Evolutionary conservation across 2,797 vertebrate genomes (phyloP), one percentile per base, ranked within the genome.

Genomic region (Chrosomus eos): DNA sequence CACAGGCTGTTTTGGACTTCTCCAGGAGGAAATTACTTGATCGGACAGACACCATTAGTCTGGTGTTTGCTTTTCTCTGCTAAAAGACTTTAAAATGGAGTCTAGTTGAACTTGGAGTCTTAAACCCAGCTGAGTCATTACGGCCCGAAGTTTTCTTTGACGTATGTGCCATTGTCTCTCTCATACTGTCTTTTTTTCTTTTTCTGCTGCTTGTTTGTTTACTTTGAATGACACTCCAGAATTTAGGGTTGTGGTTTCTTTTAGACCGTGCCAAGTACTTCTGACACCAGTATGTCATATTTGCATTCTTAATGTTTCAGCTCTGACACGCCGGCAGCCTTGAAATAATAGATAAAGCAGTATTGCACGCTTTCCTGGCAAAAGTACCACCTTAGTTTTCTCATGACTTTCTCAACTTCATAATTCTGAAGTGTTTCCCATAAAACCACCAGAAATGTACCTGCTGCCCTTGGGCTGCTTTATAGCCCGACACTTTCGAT

Each of bases 131-230:
- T 38, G 40, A 77, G 28, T 55, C 48, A 43, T 53, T 77, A 91
- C 85, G 64, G 43, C 55, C 88, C 73, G 53, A 81, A 43, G 77
- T 78, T 73, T 88, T 87, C 87, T 75, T 90, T 88, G 89, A 75
- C 72, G 7, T 91, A 91, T 77, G 92, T 90, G 92, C 91, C 91
- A 91, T 91, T 40, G 51, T 36, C 23, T 38, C 33, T 48, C 53
- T 85, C 7, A 26, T 28, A 5, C 10, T 26, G 8, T 48, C 5
- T 45, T 40, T 38, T 31, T 72, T 21, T n/a, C 1, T 14, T 48
- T 83, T 26, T 48, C 79, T 67, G 60, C n/a, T 58, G 80, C 13
- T 74, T 55, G 13, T 60, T 74, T 78, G 58, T 66, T 84, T 84
- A 82, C 55, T 66, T 58, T 64, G 13, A 81, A 28, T 67, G 23